phyloP scores from a whole-genome alignment of 1,140 invertebrate species.

The Bombus consobrinus region DNA sequence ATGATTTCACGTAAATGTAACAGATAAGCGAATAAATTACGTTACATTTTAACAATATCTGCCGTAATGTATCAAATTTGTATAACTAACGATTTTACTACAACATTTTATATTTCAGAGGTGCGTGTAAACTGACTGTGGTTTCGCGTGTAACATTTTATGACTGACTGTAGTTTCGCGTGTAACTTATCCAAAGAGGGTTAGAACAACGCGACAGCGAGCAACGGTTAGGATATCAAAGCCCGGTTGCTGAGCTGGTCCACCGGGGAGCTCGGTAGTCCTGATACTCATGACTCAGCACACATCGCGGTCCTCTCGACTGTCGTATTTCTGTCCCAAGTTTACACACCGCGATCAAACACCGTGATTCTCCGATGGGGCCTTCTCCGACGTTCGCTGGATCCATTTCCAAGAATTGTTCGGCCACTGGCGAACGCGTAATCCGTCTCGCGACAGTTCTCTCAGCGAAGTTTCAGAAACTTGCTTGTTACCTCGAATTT shows the following conservation, averaged over 20 bases:
- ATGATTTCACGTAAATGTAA: too few relatives aligned
- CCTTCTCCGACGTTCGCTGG: slow-evolving; percentile 3
- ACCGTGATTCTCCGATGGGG: slow-evolving; percentile 34
- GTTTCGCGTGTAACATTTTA: too few relatives aligned
- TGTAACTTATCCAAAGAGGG: not conserved
- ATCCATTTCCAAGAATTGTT: slow-evolving; percentile 37
- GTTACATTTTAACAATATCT: too few relatives aligned
- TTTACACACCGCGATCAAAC: slow-evolving; percentile 60
- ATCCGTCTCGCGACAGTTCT: slow-evolving; percentile 16
- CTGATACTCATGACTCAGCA: slow-evolving; percentile 61
- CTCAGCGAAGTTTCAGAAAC: not conserved
- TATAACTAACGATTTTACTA: too few relatives aligned
- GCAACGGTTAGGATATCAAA: not conserved
- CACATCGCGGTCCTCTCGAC: slow-evolving; percentile 37
- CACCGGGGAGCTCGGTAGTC: slow-evolving; percentile 47
- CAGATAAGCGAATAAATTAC: too few relatives aligned
- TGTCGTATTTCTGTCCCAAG: slow-evolving; percentile 64
- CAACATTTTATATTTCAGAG: too few relatives aligned
- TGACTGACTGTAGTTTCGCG: not conserved
- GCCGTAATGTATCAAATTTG: too few relatives aligned
- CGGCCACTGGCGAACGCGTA: slow-evolving; percentile 9
- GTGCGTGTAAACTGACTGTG: too few relatives aligned
- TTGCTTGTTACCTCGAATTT: not conserved
- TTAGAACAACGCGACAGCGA: not conserved
- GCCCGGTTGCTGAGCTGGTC: slow-evolving; percentile 57